A percentile compares a stretch with the other conserved stretches of the same genome.
Conservation (phyloP, 2,888 invertebrate species). For the Folsomia manolachei region DNA sequence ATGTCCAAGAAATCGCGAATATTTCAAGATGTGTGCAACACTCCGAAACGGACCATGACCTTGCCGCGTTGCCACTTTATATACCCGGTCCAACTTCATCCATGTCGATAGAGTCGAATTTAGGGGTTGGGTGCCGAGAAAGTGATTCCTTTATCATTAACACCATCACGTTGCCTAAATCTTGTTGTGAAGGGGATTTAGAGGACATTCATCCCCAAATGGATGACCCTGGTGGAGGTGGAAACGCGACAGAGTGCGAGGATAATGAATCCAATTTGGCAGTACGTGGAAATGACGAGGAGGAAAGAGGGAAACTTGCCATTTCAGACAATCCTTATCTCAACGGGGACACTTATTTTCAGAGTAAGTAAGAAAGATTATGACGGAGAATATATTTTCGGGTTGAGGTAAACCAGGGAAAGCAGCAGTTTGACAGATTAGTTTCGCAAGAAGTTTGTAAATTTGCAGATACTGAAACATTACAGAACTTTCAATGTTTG, state of each 20-base stretch:
- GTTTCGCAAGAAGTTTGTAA: no score
- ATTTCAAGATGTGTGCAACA: background rate
- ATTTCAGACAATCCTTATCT: conserved; percentile 41
- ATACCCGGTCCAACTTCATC: background rate
- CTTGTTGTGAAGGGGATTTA: background rate
- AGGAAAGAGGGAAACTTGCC: conserved; percentile 36
- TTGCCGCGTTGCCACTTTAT: background rate
- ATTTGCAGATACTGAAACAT: no score
- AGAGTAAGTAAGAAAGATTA: no score
- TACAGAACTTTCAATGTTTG: no score
- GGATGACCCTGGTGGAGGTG: conserved; percentile 23
- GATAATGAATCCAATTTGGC: conserved; percentile 22
- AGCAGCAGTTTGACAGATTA: no score
- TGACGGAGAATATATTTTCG: no score
- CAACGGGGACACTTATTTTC: conserved; percentile 38
- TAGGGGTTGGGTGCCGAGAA: background rate
- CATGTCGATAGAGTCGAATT: background rate
- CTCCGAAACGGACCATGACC: background rate
- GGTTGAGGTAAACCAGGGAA: no score
- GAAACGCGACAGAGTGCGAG: conserved; percentile 17
- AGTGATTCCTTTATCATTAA: background rate
- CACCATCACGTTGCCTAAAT: background rate
- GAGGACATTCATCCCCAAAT: background rate
- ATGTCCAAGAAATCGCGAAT: background rate
- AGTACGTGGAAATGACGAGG: conserved; percentile 31